These are phyloP conservation scores for Sebastes taczanowskii DNA, from an alignment of 2,797 vertebrate species.

Conservation along the genomic window DNA sequence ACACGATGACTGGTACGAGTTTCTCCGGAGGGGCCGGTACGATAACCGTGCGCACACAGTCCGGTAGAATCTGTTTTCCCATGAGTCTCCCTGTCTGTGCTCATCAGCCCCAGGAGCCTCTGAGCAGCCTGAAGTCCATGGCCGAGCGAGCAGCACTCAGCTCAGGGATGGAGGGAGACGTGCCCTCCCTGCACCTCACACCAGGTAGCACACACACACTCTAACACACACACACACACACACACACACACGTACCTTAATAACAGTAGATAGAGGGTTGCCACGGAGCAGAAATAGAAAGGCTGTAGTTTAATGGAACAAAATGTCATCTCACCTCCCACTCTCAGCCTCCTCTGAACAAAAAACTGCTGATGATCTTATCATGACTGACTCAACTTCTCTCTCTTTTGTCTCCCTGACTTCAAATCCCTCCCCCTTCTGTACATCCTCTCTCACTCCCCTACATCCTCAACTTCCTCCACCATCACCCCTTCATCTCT, in stretches of 20 bases:
- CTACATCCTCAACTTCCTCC: not conserved
- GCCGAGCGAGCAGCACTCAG: slow-evolving; percentile 88
- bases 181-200: slow-evolving; percentile 87
- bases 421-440: not conserved
- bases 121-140: slow-evolving; percentile 91
- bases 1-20: not conserved
- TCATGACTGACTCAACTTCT: slow-evolving; percentile 50
- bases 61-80: slow-evolving; percentile 17
- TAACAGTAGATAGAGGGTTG: slow-evolving; percentile 19
- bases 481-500: not conserved
- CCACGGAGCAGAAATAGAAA: slow-evolving; percentile 40
- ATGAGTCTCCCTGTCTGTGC: slow-evolving; percentile 51
- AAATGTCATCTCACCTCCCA: slow-evolving; percentile 65
- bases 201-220: slow-evolving; percentile 77
- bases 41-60: not conserved
- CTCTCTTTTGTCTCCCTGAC: slow-evolving; percentile 25
- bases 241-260: not conserved
- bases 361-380: slow-evolving; percentile 48
- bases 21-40: not conserved
- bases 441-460: not conserved
- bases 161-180: slow-evolving; percentile 89
- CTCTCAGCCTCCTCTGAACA: slow-evolving; percentile 54
- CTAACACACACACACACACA: not conserved
- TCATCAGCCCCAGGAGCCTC: slow-evolving; percentile 84
- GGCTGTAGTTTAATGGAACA: slow-evolving; percentile 57